Base-by-base conservation (phyloP, 2,888 invertebrate genomes). In the Rhodophaea formosa region DNA sequence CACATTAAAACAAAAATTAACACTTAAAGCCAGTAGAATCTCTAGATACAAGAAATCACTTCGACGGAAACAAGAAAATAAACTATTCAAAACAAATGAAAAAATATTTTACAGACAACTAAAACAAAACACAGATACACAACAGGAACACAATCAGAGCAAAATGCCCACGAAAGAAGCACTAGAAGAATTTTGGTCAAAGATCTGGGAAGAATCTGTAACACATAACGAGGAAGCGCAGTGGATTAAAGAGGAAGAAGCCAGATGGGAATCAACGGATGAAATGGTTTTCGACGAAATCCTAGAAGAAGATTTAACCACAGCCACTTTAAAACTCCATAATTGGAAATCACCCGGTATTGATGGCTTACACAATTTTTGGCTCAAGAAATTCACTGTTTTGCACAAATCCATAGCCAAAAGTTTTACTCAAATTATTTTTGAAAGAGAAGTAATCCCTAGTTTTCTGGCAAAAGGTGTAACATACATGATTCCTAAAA, bases 211-310 rank as follows among this genome's bases (percentile, higher is more conserved):
- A 47, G 14, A 29, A 17, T 10, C 14, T 14, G 16, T 15, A 16
- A 6, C 39, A 10, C 59, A 63, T 23, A 62, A 62, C 10, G 57
- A 59, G 3, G 30, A 59, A 46, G 66, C 63, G 1, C 16, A 17
- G 1, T 63, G 63, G 66, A 64, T 67, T 8, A 10, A 8, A 49
- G 57, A 60, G 16, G 61, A 65, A 58, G 44, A 60, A 59, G 42
- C 30, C 1, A 59, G 43, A 49, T 63, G 52, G 44, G 15, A 44
- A 15, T 2, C 10, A 14, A 15, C 15, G 15, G 8, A n/a, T 8
- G 44, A 44, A 15, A 44, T 44, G 44, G 15, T 6, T 5, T 15
- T 44, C 3, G 15, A 14, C 3, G 15, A 44, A 15, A 44, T 44
- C 10, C 5, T 14, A 2, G 44, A 44, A 44, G 15, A n/a, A 14